Conservation (phyloP, 2,797 vertebrate species). For the Schizopygopsis pylzovi region DNA sequence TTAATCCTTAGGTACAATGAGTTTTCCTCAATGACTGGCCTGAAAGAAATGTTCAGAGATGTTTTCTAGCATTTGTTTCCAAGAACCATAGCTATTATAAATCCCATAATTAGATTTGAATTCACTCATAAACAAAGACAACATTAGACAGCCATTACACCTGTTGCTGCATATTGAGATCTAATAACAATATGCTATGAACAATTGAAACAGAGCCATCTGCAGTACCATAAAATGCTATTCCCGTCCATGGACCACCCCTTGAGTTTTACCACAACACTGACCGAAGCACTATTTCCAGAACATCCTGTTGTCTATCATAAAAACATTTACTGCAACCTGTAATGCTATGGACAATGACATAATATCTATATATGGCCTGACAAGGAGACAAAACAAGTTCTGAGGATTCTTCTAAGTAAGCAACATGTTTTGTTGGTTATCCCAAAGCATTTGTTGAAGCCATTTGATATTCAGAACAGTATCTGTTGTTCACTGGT, state of each 20-base stretch:
- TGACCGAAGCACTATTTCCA: conserved; percentile 68
- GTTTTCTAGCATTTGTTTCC: not conserved
- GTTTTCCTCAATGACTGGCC: not conserved
- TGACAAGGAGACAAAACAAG: conserved; percentile 40
- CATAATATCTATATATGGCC: conserved; percentile 68
- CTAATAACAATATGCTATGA: conserved; percentile 46
- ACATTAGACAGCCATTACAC: conserved; percentile 25
- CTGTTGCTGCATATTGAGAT: conserved; percentile 49
- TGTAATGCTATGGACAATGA: conserved; percentile 65
- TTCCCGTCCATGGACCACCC: conserved; percentile 31
- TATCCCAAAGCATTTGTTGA: conserved; percentile 34
- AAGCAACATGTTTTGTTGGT: conserved; percentile 61
- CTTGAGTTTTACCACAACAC: conserved; percentile 51
- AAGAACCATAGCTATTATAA: not conserved
- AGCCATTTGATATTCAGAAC: not conserved
- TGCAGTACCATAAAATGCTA: conserved; percentile 34
- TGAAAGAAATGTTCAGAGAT: not conserved
- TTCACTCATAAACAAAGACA: conserved; percentile 1
- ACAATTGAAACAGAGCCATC: conserved; percentile 51
- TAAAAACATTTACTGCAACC: conserved; percentile 65
- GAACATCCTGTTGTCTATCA: conserved; percentile 66
- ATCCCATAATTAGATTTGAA: conserved; percentile 25
- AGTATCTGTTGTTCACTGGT: not conserved
- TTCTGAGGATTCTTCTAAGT: conserved; percentile 65
- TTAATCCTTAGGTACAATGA: not conserved